Evolutionary conservation across 92 coral and sea anemone species (phyloP), one percentile per base, ranked within the genome.

Genomic region (Plumapathes pennacea): DNA sequence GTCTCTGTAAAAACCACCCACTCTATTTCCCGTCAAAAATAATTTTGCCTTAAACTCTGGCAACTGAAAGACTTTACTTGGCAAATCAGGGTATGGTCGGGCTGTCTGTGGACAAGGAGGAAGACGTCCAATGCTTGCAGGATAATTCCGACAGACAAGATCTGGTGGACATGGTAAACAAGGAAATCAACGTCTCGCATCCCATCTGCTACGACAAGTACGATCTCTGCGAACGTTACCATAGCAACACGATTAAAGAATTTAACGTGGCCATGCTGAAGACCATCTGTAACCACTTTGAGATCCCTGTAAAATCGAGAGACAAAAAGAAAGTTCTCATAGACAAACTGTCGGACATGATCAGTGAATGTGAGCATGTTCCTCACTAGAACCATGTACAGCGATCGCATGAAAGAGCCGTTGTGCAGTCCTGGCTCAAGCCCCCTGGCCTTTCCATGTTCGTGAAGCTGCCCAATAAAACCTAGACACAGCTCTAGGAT

Each of bases 181-280:
- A 5, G 43, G 53, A 70, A 73, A 50, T 70, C 27, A 74, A 77
- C 62, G 81, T 77, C 25, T 49, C 62, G 12, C 85, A 83, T 53
- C 85, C 85, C 15, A 78, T 85, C 52, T 85, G 74, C 42, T 79
- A 61, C 47, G 86, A 85, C 39, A 61, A 23, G 19, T 72, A 72
- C 50, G 74, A 71, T 69, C 64, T 66, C 22, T 77, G 78, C 33
- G 82, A 72, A 32, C 70, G 64, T 12, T 56, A 84, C 56, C 82
- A 78, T 64, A 53, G 74, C 78, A 65, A 73, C 62, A 73, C 49
- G 18, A 78, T 85, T 37, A 43, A 40, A 23, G 49, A 55, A 54
- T 85, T 72, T 52, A 62, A 73, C 67, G 76, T 53, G 22, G 62
- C 69, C 23, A 47, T 85, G 82, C 46, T 83, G 30, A 76, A 66